Evolutionary conservation across 2,888 invertebrate species (phyloP).

Genomic region (Oeneis ivallda): DNA sequence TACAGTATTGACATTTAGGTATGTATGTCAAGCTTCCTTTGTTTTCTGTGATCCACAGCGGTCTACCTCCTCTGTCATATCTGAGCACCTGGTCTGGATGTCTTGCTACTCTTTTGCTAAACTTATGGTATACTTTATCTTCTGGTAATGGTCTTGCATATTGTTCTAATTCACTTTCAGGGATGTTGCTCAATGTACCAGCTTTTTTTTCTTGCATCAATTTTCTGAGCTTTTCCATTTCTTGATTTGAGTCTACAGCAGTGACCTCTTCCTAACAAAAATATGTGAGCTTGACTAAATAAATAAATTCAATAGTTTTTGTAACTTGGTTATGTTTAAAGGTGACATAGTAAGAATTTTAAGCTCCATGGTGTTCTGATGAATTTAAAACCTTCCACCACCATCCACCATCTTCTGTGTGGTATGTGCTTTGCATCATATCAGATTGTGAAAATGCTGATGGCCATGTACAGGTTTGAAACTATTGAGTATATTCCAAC

Average conservation of each 20-base stretch:
- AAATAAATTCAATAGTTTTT: too few species aligned
- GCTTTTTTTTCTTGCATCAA: constrained; percentile 81
- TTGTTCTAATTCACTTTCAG: constrained; percentile 86
- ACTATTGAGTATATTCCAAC: too few species aligned
- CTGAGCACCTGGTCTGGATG: constrained; percentile 92
- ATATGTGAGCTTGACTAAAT: not conserved
- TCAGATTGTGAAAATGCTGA: too few species aligned
- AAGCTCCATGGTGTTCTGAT: too few species aligned
- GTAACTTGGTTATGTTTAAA: too few species aligned
- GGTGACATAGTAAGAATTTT: too few species aligned
- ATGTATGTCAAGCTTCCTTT: constrained; percentile 72
- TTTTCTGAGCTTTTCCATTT: constrained; percentile 69
- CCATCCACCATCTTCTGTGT: too few species aligned
- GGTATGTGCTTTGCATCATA: too few species aligned
- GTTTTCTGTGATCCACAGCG: constrained; percentile 91
- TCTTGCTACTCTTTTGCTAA: constrained; percentile 85
- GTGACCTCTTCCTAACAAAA: constrained; percentile 55
- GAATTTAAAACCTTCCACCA: too few species aligned
- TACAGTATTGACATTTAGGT: constrained; percentile 89
- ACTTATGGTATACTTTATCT: constrained; percentile 90
- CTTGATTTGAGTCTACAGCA: constrained; percentile 75
- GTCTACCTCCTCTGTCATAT: constrained; percentile 88
- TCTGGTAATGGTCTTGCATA: constrained; percentile 83
- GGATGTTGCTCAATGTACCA: constrained; percentile 83
- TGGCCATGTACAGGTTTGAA: too few species aligned